Conservation (phyloP, 2,888 invertebrate species). For the Polydrusus pterygomalis region DNA sequence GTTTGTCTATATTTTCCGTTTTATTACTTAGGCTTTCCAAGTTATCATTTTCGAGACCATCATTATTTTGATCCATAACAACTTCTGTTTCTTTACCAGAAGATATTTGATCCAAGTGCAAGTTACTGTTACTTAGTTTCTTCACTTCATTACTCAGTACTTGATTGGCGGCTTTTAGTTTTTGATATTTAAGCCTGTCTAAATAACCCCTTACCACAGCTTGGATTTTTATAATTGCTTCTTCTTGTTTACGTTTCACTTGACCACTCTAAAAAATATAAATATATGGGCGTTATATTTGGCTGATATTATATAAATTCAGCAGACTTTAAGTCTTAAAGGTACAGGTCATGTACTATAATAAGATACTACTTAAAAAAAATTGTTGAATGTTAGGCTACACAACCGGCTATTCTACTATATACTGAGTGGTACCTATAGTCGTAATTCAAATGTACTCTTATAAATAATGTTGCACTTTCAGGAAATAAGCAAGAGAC, state of each 20-base stretch:
- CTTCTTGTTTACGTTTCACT: not conserved
- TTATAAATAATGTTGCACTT: no score
- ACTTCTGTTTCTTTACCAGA: not conserved
- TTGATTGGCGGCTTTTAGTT: not conserved
- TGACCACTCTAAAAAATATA: slow-evolving; percentile 16
- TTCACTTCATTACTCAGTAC: slow-evolving; percentile 10
- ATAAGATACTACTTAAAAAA: no score
- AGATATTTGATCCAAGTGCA: no score
- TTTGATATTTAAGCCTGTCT: slow-evolving; percentile 69
- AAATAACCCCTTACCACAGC: slow-evolving; percentile 79
- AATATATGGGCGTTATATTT: no score
- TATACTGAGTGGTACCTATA: no score
- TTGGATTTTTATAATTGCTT: slow-evolving; percentile 80
- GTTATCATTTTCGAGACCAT: not conserved
- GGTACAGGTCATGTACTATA: no score
- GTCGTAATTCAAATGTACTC: no score
- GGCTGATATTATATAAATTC: no score
- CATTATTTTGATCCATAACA: not conserved
- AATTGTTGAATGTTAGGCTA: no score
- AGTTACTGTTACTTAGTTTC: no score
- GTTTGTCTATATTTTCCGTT: not conserved
- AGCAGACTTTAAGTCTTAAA: no score
- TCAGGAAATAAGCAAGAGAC: not conserved
- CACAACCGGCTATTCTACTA: no score
- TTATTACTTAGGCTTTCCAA: not conserved